These are phyloP conservation scores for Petrocephalus microphthalmus DNA, from an alignment of 2,113 vertebrate genomes.

Conservation along the genomic window DNA sequence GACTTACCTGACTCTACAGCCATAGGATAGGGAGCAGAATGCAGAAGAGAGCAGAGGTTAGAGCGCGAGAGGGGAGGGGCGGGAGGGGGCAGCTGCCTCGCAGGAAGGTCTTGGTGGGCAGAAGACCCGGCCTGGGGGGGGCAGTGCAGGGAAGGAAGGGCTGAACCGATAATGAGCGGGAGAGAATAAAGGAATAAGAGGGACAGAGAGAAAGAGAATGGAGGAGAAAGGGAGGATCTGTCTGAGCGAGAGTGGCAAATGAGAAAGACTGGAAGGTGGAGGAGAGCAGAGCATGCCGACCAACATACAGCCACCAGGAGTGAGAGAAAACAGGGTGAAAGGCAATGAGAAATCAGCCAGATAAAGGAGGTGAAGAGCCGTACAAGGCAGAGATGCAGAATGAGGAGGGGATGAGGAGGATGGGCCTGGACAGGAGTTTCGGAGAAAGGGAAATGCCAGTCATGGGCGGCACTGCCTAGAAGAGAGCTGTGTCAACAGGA, in stretches of 20 bases:
- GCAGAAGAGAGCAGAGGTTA: slow-evolving; percentile 98
- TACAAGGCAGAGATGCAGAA: neutral
- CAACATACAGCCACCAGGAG: neutral
- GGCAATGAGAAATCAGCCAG: neutral
- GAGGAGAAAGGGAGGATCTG: neutral
- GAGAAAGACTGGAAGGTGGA: neutral
- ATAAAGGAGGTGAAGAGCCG: neutral
- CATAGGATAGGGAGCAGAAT: slow-evolving; percentile 98
- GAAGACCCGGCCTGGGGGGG: slow-evolving; percentile 54
- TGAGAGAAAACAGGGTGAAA: neutral
- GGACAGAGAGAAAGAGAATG: slow-evolving; percentile 54
- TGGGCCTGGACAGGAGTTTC: neutral
- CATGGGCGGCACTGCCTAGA: neutral
- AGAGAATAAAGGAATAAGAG: slow-evolving; percentile 58
- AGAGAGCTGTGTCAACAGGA: neutral
- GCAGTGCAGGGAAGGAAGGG: slow-evolving; percentile 19
- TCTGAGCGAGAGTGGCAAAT: neutral
- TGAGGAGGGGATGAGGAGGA: neutral
- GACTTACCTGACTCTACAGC: slow-evolving; percentile 98
- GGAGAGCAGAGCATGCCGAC: neutral
- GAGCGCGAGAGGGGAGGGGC: slow-evolving; percentile 88
- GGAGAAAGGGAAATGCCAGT: neutral
- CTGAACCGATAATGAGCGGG: slow-evolving; percentile 59
- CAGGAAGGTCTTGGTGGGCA: slow-evolving; percentile 78
- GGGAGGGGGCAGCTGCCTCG: slow-evolving; percentile 86